Evolutionary conservation across 2,888 invertebrate genomes (phyloP).

Genomic region (Chironomus riparius): DNA sequence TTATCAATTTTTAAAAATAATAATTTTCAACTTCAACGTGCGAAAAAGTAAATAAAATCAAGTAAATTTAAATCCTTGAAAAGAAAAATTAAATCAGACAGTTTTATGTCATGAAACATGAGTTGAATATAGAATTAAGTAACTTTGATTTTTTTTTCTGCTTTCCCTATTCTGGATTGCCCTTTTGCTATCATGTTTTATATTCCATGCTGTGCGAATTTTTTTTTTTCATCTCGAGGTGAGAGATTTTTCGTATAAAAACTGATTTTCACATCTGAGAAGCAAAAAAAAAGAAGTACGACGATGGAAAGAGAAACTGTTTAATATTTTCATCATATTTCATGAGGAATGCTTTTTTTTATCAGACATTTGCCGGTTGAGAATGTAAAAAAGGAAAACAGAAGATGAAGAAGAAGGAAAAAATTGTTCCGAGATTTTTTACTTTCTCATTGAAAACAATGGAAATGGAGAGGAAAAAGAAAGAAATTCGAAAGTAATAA

Average conservation of each 20-base stretch:
- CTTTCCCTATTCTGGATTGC: too few relatives aligned
- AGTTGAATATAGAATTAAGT: conserved; percentile 1
- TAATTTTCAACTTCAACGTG: too few relatives aligned
- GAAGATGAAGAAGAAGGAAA: not conserved
- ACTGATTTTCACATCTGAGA: not conserved
- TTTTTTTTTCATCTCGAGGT: too few relatives aligned
- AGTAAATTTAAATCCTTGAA: too few relatives aligned
- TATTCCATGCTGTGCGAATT: too few relatives aligned
- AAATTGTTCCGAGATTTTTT: not conserved
- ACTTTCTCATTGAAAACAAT: conserved; percentile 7
- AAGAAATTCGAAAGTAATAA: not conserved
- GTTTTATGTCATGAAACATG: not conserved
- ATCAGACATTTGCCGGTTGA: not conserved
- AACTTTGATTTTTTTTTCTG: not conserved
- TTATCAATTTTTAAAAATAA: too few relatives aligned
- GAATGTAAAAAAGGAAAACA: not conserved
- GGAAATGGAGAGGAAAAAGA: not conserved
- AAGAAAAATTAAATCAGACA: conserved; percentile 9
- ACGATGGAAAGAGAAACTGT: not conserved
- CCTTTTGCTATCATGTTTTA: too few relatives aligned
- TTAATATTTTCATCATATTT: conserved; percentile 26
- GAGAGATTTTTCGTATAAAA: not conserved
- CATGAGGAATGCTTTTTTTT: conserved; percentile 12
- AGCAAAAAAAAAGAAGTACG: not conserved
- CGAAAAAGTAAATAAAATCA: too few relatives aligned